Evolutionary conservation across 2,113 vertebrate species (phyloP), one percentile per base, ranked within the genome.

Genomic region (Oophaga pumilio): DNA sequence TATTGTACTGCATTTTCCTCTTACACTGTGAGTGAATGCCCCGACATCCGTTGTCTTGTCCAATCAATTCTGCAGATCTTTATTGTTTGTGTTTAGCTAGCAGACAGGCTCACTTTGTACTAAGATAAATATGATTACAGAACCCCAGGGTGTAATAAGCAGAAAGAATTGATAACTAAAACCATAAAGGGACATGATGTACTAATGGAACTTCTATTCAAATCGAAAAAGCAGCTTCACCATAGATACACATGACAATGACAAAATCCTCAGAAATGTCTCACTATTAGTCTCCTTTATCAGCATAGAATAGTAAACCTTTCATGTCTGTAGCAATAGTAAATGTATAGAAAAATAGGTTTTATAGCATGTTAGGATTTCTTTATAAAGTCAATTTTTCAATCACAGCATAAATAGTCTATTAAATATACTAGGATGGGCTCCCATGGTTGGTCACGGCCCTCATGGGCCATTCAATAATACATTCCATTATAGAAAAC

Each of bases 91-190:
- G 86, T 81, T 60, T 64, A 82, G 79, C 78, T 62, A 20, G 78
- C 43, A 82, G 79, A 74, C 69, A 11, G 57, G 81, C 68, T 76
- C 33, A 53, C 79, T 87, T 81, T 87, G 79, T 82, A 76, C 33
- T 53, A 15, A 76, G 69, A 82, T 82, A 87, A 87, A 87, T 82
- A 87, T 87, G 56, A 87, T 81, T 74, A 87, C 53, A 87, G 53
- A 87, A 87, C 86, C 86, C 79, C 57, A 87, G 79, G 78, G 79
- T 87, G 57, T 82, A 87, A 87, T 82, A 87, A 82, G 33, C 79
- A 82, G 52, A 87, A 64, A 82, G 57, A 81, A 82, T 82, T 82
- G 77, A 87, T 76, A 87, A 87, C 78, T 64, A 28, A 73, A 73
- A 57, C 86, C 79, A 64, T 87, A 76, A 74, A 87, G 33, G 69